phyloP scores from a whole-genome alignment of 2,113 vertebrate genomes.

The Rhinolophus sinicus region DNA sequence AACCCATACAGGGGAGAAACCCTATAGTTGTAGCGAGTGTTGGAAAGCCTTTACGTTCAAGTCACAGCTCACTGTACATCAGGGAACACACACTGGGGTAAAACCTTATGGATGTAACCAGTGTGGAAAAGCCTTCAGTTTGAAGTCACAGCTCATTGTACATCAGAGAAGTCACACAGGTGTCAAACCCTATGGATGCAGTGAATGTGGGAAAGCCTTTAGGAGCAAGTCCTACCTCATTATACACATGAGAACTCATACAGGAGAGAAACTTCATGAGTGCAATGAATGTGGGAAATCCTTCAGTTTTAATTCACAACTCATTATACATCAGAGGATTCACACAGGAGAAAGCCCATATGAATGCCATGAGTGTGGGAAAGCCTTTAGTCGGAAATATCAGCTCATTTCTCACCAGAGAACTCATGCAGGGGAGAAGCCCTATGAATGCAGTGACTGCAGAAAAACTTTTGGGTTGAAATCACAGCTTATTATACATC shows the following conservation, averaged over 20 bases:
- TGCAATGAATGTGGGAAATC: conserved; percentile 71
- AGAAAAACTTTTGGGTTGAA: conserved; percentile 71
- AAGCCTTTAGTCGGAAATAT: not conserved
- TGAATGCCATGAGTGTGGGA: conserved; percentile 66
- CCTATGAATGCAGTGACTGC: conserved; percentile 62
- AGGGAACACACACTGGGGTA: conserved; percentile 68
- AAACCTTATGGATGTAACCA: conserved; percentile 73
- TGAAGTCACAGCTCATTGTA: too few species aligned
- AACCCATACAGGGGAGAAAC: conserved; percentile 67
- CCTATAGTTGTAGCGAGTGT: conserved; percentile 55
- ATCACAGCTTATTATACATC: conserved; percentile 58
- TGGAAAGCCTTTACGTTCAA: conserved; percentile 71
- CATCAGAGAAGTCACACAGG: too few species aligned
- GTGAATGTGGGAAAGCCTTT: conserved; percentile 71
- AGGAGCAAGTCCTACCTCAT: conserved; percentile 68
- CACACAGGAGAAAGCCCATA: conserved; percentile 74
- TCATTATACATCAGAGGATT: conserved; percentile 64
- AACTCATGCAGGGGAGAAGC: conserved; percentile 66
- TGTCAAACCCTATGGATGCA: conserved; percentile 71
- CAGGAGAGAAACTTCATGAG: conserved; percentile 48
- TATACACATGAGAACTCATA: conserved; percentile 65
- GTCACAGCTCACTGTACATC: conserved; percentile 71
- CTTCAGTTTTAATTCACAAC: conserved; percentile 72
- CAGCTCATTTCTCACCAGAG: conserved; percentile 70
- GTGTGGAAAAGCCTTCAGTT: conserved; percentile 68